Conservation (phyloP, 2,797 vertebrate species). For the Carapus acus region DNA sequence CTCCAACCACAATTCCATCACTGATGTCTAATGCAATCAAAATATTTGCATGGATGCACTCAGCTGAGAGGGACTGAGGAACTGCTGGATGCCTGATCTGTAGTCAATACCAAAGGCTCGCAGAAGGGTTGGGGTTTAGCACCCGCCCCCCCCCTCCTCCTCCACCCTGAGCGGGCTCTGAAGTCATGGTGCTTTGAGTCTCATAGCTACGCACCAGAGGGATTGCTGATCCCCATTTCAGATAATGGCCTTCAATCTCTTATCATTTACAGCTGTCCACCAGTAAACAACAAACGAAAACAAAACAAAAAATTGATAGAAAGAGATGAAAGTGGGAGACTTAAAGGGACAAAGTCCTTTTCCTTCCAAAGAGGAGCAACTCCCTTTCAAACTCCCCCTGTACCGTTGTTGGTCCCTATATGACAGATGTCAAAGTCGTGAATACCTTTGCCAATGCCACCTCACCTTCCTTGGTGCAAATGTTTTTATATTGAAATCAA, state of each 20-base stretch:
- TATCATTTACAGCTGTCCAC: slow-evolving; percentile 79
- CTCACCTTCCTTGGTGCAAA: slow-evolving; percentile 58
- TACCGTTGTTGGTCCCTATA: slow-evolving; percentile 43
- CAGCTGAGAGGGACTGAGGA: neutral
- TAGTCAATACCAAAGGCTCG: slow-evolving; percentile 11
- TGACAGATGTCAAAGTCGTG: slow-evolving; percentile 72
- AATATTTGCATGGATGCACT: neutral
- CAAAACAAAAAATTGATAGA: slow-evolving; percentile 69
- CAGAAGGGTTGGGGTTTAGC: slow-evolving; percentile 13
- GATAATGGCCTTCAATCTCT: slow-evolving; percentile 73
- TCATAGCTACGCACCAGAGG: slow-evolving; percentile 70
- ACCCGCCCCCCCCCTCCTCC: slow-evolving; percentile 32
- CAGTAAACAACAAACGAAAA: slow-evolving; percentile 76
- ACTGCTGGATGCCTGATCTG: neutral
- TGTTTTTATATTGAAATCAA: slow-evolving; percentile 72
- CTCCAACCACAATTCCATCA: no score
- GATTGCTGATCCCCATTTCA: slow-evolving; percentile 80
- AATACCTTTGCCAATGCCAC: slow-evolving; percentile 62
- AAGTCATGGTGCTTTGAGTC: slow-evolving; percentile 64
- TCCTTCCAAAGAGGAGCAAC: no score
- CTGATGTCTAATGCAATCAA: neutral
- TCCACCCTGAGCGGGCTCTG: slow-evolving; percentile 43
- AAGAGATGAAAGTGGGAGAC: slow-evolving; percentile 55
- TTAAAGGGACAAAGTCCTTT: slow-evolving; percentile 49
- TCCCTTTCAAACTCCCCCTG: slow-evolving; percentile 37